A percentile compares a stretch with the other conserved stretches of the same genome.
These are phyloP conservation scores for Chrysina gloriosa DNA, from an alignment of 2,888 invertebrate genomes.

Conservation along the genomic window DNA sequence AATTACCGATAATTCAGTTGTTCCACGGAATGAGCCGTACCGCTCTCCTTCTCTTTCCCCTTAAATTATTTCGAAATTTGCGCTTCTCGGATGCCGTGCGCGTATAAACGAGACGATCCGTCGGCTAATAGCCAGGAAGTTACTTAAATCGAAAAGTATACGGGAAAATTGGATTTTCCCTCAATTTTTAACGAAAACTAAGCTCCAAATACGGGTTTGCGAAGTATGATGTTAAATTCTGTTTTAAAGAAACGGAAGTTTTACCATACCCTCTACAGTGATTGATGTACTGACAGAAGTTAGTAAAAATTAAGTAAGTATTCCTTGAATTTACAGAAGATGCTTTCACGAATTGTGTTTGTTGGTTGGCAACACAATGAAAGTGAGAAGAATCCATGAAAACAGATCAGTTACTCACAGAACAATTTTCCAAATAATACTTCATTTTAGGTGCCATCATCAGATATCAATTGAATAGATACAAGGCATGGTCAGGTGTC, in stretches of 20 bases:
- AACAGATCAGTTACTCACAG: too few relatives aligned
- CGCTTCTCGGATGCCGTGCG: slow-evolving; percentile 13
- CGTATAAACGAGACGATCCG: slow-evolving; percentile 22
- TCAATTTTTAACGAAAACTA: slow-evolving; percentile 21
- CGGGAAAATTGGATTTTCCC: slow-evolving; percentile 30
- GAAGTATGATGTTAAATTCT: slow-evolving; percentile 33
- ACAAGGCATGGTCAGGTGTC: too few relatives aligned
- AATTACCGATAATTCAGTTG: slow-evolving; percentile 45
- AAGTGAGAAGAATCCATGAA: neutral
- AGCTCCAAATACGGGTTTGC: slow-evolving; percentile 17
- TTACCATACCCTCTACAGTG: slow-evolving; percentile 10
- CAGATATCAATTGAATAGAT: too few relatives aligned
- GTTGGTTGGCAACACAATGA: neutral
- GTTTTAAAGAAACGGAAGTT: slow-evolving; percentile 20
- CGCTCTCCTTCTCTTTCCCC: slow-evolving; percentile 6
- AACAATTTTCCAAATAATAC: too few relatives aligned
- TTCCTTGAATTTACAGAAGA: neutral
- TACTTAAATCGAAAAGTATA: slow-evolving; percentile 36
- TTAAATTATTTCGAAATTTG: slow-evolving; percentile 39
- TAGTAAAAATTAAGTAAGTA: slow-evolving; percentile 16
- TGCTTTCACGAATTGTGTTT: neutral
- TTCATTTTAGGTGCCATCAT: too few relatives aligned
- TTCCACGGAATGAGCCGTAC: slow-evolving; percentile 24
- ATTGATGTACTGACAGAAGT: slow-evolving; percentile 19
- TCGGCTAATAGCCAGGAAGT: slow-evolving; percentile 33